Base-by-base conservation (phyloP, 2,797 vertebrate genomes). In the Macrochelys suwanniensis region DNA sequence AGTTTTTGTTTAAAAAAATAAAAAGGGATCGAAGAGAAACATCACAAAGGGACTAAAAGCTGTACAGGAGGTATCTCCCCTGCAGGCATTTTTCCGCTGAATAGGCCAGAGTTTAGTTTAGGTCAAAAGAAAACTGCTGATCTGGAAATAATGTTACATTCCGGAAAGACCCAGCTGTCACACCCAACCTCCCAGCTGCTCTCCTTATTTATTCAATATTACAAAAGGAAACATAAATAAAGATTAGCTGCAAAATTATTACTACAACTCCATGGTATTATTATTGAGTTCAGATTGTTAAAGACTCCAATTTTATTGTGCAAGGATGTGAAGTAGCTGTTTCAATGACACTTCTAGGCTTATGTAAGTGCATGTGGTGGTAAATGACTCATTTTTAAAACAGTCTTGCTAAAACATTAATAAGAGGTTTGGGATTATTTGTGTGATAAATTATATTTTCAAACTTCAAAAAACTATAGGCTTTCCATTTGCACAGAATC, bases 121-220 rank as follows among this genome's bases (percentile, higher is more conserved):
- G 98, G 97, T 98, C 98, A 98, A 98, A 98, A 98, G 97, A 97
- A 96, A 98, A 96, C 97, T 98, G 97, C 95, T 98, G 98, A 98
- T 98, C 96, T 98, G 98, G 98, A 98, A 99, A 98, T 98, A 98
- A 98, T 95, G 96, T 96, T 96, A 97, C 97, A 98, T 98, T 98
- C 97, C 28, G 31, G 98, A 98, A 98, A 97, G 97, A 96, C 89
- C 96, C 96, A 3, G 25, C 97, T 86, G 92, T 98, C 47, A 71
- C 85, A 93, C 97, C 96, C 49, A 54, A 93, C 93, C 96, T 96
- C 96, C 96, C 97, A 97, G 98, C 98, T 96, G 96, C 11, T 37
- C 5, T 8, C 28, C 76, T 68, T 61, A 87, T 86, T 82, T 89
- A 93, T 92, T 84, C 89, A 89, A 54, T 88, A 82, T 42, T 94